These are phyloP conservation scores for Dicyrtoma fusca DNA, from an alignment of 2,888 invertebrate genomes.

Conservation along the genomic window DNA sequence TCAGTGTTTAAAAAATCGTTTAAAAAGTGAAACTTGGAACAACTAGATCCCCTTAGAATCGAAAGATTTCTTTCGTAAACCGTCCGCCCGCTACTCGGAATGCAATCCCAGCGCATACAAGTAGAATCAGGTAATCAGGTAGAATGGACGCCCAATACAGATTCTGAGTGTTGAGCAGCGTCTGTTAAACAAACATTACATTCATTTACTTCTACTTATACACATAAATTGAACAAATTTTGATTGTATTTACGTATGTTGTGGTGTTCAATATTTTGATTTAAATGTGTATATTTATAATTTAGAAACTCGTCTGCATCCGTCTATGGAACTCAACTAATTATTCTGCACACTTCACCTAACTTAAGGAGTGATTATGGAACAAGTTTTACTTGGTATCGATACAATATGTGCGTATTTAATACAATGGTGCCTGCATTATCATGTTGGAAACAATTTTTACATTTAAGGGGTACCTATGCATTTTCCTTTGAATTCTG, in stretches of 20 bases:
- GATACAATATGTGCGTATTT: background rate
- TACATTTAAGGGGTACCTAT: no score
- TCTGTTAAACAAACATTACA: slow-evolving; percentile 59
- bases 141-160: slow-evolving; percentile 72
- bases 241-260: no score
- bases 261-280: background rate
- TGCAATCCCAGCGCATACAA: slow-evolving; percentile 65
- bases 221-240: no score
- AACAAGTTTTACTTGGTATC: background rate
- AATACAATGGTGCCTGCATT: slow-evolving; percentile 24
- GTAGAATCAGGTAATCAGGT: slow-evolving; percentile 70
- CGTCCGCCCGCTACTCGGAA: slow-evolving; percentile 60
- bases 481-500: no score
- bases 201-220: background rate
- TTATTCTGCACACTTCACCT: no score
- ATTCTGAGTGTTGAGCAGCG: slow-evolving; percentile 73
- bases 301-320: no score
- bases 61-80: slow-evolving; percentile 37
- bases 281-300: background rate
- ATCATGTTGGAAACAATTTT: background rate
- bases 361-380: no score
- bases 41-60: slow-evolving; percentile 20
- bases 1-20: slow-evolving; percentile 18
- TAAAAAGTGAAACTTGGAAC: slow-evolving; percentile 20
- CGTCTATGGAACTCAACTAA: no score